Base-by-base conservation (phyloP, 2,113 vertebrate genomes). In the Muntiacus muntjak region DNA sequence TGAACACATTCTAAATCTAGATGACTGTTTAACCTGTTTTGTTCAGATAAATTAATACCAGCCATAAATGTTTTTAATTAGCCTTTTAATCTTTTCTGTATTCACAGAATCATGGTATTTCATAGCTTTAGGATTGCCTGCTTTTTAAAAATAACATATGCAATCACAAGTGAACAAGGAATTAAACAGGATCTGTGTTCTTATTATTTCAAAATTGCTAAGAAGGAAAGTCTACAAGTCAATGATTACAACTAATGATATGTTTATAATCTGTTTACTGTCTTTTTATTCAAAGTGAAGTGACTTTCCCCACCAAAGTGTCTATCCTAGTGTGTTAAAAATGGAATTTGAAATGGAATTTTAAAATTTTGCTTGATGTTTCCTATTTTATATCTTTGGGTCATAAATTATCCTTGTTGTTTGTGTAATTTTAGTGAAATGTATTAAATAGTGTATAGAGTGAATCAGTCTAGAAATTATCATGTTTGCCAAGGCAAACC, bases 121-220 rank as follows among this genome's bases (percentile, higher is more conserved):
- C 14, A 9, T 40, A 79, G 17, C 6, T 96, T 95, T 36, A 28
- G 3, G 55, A 78, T 50, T 64, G 17, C 28, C 28, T 83, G 3
- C n/a, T 45, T 76, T 45, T 62, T 55, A 11, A 3, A 43, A 30
- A 85, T 6, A 47, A 84, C 16, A 64, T 89, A 40, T 23, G 40
- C 6, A 81, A 14, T 74, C 76, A 60, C 2, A 54, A 92, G 58
- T 60, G 26, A 62, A 79, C 5, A 87, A 16, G 82, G 6, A 88
- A 84, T 87, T 87, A 58, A 52, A 25, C 1, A 64, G 12, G 13
- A 67, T 62, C 78, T 79, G 1, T 45, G 76, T 57, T 79, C 12
- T 87, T 67, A 71, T 79, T 76, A 74, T 93, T 92, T 95, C 8
- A 82, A 79, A 95, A 43, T 50, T 95, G 2, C 36, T 43, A 93